Evolutionary conservation across 2,888 invertebrate genomes (phyloP), one percentile per base, ranked within the genome.

Genomic region (Stenichneumon culpator): DNA sequence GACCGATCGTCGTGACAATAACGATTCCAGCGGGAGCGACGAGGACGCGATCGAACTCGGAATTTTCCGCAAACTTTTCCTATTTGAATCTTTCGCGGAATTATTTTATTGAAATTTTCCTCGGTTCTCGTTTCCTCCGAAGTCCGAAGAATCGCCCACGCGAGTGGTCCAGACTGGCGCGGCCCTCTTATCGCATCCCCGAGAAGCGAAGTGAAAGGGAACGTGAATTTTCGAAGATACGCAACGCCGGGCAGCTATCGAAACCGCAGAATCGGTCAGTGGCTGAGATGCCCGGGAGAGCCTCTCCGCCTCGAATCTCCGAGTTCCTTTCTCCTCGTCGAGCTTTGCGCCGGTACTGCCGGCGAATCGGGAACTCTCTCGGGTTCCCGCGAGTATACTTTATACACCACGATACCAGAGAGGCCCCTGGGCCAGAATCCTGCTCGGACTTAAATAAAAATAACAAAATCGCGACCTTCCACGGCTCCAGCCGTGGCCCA

Each of bases 121-220:
- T n/a, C 19, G 25, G 57, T 3, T 57, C 68, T 80, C 52, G 82
- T 75, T 73, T 63, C 77, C 69, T 79, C 69, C 70, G 68, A 78
- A 77, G 69, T 54, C 79, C 77, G 73, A 83, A 79, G 81, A 88
- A 82, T 77, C 77, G 73, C 80, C 65, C 47, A 47, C 60, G 88
- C 82, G 87, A n/a, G 44, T 69, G 44, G 50, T 50, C 44, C 44
- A 16, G 69, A 44, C 39, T 44, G 36, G 28, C 25, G 25, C 50
- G 65, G 57, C 63, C 32, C 19, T 75, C 75, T 50, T 47, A 65
- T 19, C 28, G 36, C 67, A 36, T 75, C n/a, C 16, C 32, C 63
- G 7, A n/a, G 28, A 54, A 85, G 83, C 86, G 79, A 89, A 91
- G 92, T 92, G 92, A 92, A 92, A 92, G 92, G 92, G 89, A 91